phyloP scores from a whole-genome alignment of 2,113 vertebrate genomes.

The Eulacestoma nigropectus region DNA sequence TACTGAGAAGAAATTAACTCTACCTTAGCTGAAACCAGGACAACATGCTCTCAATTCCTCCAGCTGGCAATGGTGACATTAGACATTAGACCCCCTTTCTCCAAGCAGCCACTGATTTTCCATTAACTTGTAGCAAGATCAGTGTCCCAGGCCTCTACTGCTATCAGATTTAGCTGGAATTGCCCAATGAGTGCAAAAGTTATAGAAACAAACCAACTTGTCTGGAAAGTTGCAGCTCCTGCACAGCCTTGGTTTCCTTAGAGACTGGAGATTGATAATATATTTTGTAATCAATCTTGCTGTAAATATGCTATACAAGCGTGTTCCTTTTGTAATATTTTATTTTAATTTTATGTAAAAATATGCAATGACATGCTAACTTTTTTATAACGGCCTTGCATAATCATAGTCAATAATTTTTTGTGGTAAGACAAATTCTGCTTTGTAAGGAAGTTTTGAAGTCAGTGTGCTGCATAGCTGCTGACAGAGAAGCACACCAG shows the following conservation, averaged over 20 bases:
- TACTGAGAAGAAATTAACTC: background rate
- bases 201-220: background rate
- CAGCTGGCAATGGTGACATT: background rate
- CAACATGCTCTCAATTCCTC: background rate
- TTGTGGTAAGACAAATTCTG: background rate
- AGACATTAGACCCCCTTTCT: background rate
- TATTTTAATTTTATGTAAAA: conserved; percentile 19
- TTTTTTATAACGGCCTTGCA: background rate
- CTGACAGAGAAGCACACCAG: background rate
- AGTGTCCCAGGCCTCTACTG: background rate
- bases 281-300: background rate
- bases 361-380: background rate
- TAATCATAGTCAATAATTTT: background rate
- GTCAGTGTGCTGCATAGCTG: background rate
- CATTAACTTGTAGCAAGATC: background rate
- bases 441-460: background rate
- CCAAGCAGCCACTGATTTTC: background rate
- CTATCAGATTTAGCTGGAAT: background rate
- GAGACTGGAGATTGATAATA: background rate
- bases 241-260: background rate
- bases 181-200: background rate
- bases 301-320: background rate
- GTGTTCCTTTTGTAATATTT: background rate
- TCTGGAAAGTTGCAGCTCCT: background rate
- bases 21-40: background rate